A percentile compares a stretch with the other conserved stretches of the same genome.
Evolutionary conservation across 2,113 vertebrate genomes (phyloP).

Genomic region (Entelurus aequoreus): DNA sequence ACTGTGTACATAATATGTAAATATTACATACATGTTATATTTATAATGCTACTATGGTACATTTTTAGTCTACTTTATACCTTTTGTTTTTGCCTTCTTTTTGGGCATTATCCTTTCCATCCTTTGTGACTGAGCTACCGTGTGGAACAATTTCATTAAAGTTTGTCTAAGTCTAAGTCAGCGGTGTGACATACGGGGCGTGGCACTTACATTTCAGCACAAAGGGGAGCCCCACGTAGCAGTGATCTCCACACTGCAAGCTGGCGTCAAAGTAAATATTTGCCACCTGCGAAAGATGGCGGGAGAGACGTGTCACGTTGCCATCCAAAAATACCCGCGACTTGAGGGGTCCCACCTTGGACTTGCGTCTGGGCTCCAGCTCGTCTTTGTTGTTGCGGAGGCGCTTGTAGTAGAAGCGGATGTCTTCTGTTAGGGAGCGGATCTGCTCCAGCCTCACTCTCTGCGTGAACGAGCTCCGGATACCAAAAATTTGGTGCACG

Average conservation of each 20-base stretch:
- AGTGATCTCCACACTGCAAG: conserved; percentile 89
- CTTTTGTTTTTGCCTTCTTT: no score
- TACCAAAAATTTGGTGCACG: conserved; percentile 90
- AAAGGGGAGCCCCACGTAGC: conserved; percentile 94
- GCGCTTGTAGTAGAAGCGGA: conserved; percentile 90
- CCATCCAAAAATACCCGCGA: background rate
- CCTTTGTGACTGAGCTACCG: no score
- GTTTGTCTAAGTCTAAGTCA: no score
- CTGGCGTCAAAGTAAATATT: conserved; percentile 97
- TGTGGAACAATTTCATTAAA: no score
- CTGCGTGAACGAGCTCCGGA: conserved; percentile 95
- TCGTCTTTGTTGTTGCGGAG: conserved; percentile 91
- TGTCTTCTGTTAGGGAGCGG: conserved; percentile 86
- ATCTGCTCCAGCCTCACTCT: conserved; percentile 92
- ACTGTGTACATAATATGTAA: no score
- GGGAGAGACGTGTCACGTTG: conserved; percentile 12
- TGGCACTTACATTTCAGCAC: conserved; percentile 88
- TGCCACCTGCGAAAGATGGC: conserved; percentile 80
- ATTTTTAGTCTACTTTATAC: no score
- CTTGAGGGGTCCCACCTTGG: conserved; percentile 78
- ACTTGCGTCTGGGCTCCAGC: conserved; percentile 89
- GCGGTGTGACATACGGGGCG: no score
- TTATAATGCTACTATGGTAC: no score
- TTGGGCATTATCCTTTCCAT: no score
- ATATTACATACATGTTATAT: background rate